Percentiles rank a stretch among this genome's conserved stretches.
Conservation (phyloP, 1,140 invertebrate genomes). For the Trichomalopsis sarcophagae region DNA sequence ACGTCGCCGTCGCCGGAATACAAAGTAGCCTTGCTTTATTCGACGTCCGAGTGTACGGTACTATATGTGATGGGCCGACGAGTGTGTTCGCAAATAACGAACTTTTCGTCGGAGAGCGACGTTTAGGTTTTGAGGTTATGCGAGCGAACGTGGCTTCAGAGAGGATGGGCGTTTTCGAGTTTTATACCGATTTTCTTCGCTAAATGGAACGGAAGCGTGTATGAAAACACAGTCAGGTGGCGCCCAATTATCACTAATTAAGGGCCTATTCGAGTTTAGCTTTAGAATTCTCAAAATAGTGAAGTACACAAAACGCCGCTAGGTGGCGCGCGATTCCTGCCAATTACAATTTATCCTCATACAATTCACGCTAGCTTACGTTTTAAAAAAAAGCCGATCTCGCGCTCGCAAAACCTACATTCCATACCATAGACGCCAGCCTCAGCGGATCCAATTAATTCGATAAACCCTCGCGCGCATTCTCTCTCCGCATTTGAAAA, state of each 20-base stretch:
- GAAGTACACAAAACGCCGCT: too few species aligned
- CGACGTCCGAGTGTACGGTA: not conserved
- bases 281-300: too few species aligned
- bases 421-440: not conserved
- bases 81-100: not conserved
- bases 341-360: too few species aligned
- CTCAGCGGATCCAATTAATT: not conserved
- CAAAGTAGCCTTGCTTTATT: slow-evolving; percentile 55
- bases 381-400: too few species aligned
- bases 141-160: not conserved
- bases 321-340: too few species aligned
- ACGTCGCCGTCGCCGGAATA: slow-evolving; percentile 55
- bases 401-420: not conserved
- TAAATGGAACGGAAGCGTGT: too few species aligned
- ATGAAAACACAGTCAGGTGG: too few species aligned
- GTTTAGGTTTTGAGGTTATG: not conserved
- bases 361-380: too few species aligned
- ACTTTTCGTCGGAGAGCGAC: not conserved
- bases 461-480: not conserved
- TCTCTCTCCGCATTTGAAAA: not conserved
- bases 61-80: too few species aligned
- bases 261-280: too few species aligned
- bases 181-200: not conserved
- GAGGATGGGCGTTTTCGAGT: not conserved
- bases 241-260: too few species aligned